Conservation (phyloP, 2,888 invertebrate species). For the Drosophila flavopinicola region DNA sequence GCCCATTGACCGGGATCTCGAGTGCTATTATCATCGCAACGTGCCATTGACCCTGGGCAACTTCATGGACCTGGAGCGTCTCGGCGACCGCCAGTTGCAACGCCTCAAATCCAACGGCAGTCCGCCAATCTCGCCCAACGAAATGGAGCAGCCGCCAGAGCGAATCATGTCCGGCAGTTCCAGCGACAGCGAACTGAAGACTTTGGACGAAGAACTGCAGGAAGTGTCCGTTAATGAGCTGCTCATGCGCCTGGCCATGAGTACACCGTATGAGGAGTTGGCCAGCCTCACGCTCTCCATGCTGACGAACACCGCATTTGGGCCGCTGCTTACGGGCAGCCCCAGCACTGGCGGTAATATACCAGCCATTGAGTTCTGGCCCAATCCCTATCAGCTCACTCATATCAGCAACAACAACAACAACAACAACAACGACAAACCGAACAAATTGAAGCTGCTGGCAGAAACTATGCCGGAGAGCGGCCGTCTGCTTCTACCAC, state of each 20-base stretch:
- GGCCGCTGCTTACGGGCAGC: constrained; percentile 15
- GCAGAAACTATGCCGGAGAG: constrained; percentile 82
- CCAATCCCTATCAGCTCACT: constrained; percentile 31
- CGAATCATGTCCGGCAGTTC: constrained; percentile 3
- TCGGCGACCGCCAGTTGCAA: background rate
- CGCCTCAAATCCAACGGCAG: background rate
- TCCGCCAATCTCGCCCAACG: background rate
- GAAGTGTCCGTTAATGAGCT: constrained; percentile 19
- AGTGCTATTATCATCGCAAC: constrained; percentile 38
- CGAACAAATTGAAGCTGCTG: no score
- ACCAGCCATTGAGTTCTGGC: constrained; percentile 35
- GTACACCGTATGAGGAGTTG: constrained; percentile 31
- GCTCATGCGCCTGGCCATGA: constrained; percentile 21
- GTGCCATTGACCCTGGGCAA: constrained; percentile 35
- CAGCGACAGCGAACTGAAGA: background rate
- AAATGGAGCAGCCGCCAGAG: background rate
- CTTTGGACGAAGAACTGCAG: background rate
- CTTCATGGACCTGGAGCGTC: constrained; percentile 30
- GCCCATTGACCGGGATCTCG: constrained; percentile 24
- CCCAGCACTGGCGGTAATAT: constrained; percentile 17
- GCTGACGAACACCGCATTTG: constrained; percentile 32
- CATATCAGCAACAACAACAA: background rate
- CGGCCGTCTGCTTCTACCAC: constrained; percentile 92
- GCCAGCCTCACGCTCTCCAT: constrained; percentile 23
- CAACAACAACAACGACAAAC: no score